Evolutionary conservation across 2,113 vertebrate species (phyloP), one percentile per base, ranked within the genome.

Genomic region (Odocoileus virginianus): DNA sequence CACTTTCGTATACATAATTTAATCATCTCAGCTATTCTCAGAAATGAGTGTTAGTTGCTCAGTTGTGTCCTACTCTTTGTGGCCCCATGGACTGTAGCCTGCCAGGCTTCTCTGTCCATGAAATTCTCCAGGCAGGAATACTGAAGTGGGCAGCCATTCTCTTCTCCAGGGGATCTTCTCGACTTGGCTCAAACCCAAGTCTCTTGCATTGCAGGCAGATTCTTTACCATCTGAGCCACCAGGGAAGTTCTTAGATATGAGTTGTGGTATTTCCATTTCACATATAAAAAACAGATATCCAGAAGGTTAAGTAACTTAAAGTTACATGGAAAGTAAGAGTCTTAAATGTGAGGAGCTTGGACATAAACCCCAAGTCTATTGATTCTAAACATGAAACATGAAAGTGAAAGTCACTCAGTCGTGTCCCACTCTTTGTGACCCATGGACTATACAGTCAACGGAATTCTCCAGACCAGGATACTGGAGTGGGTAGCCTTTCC

Each of bases 201-300:
- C 67, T 71, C 19, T 36, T 40, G 67, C 67, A 74, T 40, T 74
- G 19, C 36, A 40, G 67, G 67, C 9, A 1, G 36, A 23, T 74
- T 74, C 67, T 36, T 74, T 74, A 74, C 36, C 67, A 40, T 74
- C 67, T 40, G 36, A 74, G n/a, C 36, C 67, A 40, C 10, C 10
- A 40, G 67, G 19, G n/a, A 71, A 23, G n/a, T 71, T 71, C 67
- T 74, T 71, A 71, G 64, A 88, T 96, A 33, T 57, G 61, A 92
- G 7, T 93, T 57, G 15, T 87, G 7, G 10, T 89, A 47, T 93
- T 97, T 93, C 54, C n/a, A 96, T 83, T 96, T 91, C 87, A 79
- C 43, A 89, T 30, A 79, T 71, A 58, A 64, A 61, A 86, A 50
- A 64, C n/a, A 89, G 71, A 71, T 74, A 27, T 28, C 36, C 30